Evolutionary conservation across 2,888 invertebrate species (phyloP), one percentile per base, ranked within the genome.

Genomic region (Iphiclides podalirius): DNA sequence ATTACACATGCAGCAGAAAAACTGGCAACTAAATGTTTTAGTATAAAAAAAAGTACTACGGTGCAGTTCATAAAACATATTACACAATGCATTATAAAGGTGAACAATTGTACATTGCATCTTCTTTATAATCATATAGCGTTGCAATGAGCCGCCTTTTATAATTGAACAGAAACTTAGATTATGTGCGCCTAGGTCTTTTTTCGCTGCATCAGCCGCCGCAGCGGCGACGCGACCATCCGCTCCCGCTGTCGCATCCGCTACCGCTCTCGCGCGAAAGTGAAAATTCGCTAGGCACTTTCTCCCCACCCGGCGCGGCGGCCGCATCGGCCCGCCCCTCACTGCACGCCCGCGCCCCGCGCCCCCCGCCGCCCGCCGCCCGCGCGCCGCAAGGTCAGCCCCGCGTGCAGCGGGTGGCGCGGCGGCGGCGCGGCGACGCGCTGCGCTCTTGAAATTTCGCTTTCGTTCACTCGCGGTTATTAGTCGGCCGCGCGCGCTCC

Each of bases 391-490:
- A 74, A 76, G 78, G 77, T 75, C 79, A 79, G 79, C 75, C 75
- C 76, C 72, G 75, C 73, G 61, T 72, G 74, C 75, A 72, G 71
- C 75, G 77, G 80, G 86, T 64, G 70, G 61, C 56, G 63, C 60
- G 61, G 64, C 64, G 64, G 66, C 66, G 64, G 58, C 58, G 78
- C 75, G 74, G 75, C 76, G 80, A 76, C 80, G 79, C 80, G 89
- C 88, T 86, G 86, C 88, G 90, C 86, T 91, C 91, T 91, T 91
- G 91, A 91, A 91, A 92, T 92, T 92, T 92, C 92, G 90, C 91
- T 92, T 92, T 92, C 91, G 90, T 90, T 89, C 87, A 82, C 75
- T 83, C 82, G 87, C 81, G 82, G 86, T 89, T 89, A 89, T 89
- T 88, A 89, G 86, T 89, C 86, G 85, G 83, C 84, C 83, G 89